phyloP scores from a whole-genome alignment of 2,113 vertebrate species.

The Pachypanchax playfairii region DNA sequence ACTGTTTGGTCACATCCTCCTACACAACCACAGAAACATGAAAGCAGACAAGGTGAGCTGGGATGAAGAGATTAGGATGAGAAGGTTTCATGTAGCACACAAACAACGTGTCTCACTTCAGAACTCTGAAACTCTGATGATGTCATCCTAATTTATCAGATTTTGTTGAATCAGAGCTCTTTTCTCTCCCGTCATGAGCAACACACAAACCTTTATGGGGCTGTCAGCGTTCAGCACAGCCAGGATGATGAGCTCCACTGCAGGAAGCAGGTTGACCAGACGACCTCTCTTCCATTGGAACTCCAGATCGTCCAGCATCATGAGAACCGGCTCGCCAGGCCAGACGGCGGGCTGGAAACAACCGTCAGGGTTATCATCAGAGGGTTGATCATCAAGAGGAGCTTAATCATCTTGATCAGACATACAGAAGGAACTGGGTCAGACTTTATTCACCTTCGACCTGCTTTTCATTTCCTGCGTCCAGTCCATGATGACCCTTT shows the following conservation, averaged over 20 bases:
- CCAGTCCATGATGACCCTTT: slow-evolving; percentile 79
- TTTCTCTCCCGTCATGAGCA: background rate
- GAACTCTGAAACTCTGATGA: no score
- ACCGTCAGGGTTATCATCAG: background rate
- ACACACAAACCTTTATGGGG: slow-evolving; percentile 63
- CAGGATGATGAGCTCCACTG: slow-evolving; percentile 79
- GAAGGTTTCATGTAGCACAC: background rate
- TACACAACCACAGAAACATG: slow-evolving; percentile 34
- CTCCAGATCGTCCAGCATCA: slow-evolving; percentile 82
- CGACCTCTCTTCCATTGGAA: slow-evolving; percentile 80
- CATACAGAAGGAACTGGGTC: slow-evolving; percentile 45
- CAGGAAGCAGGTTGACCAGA: slow-evolving; percentile 73
- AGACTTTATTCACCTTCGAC: slow-evolving; percentile 67
- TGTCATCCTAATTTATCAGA: no score
- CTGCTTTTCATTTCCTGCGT: slow-evolving; percentile 60
- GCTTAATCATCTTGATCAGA: slow-evolving; percentile 55
- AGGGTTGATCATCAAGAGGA: slow-evolving; percentile 20
- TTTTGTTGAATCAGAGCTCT: no score
- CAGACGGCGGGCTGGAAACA: slow-evolving; percentile 68
- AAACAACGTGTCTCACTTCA: background rate
- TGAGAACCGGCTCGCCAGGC: slow-evolving; percentile 77
- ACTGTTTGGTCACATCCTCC: slow-evolving; percentile 78
- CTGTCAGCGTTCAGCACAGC: slow-evolving; percentile 65
- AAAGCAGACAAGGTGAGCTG: slow-evolving; percentile 6
- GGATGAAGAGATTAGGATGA: slow-evolving; percentile 25